Base-by-base conservation (phyloP, 2,888 invertebrate species). In the Ischnus inquisitorius region DNA sequence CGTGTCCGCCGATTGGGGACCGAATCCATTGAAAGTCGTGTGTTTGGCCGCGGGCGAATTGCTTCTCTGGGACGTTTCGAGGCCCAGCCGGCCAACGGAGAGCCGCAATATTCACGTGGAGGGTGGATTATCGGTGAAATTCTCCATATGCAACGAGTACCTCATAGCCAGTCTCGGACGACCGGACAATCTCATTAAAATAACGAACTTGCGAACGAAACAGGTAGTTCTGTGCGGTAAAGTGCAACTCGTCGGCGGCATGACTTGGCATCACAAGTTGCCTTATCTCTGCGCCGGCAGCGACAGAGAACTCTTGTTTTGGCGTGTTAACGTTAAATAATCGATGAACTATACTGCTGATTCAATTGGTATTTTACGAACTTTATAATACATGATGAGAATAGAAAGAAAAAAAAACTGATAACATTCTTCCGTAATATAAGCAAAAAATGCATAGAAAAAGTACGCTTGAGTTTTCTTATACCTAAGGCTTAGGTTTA, bases 1-100 rank as follows among this genome's bases (percentile, higher is more conserved):
- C 14, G 95, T 95, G 90, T 95, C 95, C 51, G 96, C 96, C 3
- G 96, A 97, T 92, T 97, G 97, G 97, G 95, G 95, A 16, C 94
- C 95, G 3, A 95, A 96, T 92, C 94, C 95, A 67, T 93, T 95
- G 72, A 93, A 95, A 71, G 95, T 97, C 14, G 95, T 95, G 1
- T 96, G 96, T 41, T 91, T 96, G 3, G 96, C 96, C 54, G 95
- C 95, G 67, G 96, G 96, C 10, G 96, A 97, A 89, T 93, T 96
- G 80, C 91, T 96, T 19, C 93, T 96, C 1, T 97, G 97, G 96
- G 96, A 97, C 90, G 93, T 96, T 2, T 95, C 96, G 0, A 94
- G 95, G 84, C 95, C 96, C 10, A 96, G 96, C 91, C 94, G 94
- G 2, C 96, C 96, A 0, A 91, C 95, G 12, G 95, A 96, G 86